Evolutionary conservation across 2,113 vertebrate species (phyloP).

Genomic region (Lepus timidus): DNA sequence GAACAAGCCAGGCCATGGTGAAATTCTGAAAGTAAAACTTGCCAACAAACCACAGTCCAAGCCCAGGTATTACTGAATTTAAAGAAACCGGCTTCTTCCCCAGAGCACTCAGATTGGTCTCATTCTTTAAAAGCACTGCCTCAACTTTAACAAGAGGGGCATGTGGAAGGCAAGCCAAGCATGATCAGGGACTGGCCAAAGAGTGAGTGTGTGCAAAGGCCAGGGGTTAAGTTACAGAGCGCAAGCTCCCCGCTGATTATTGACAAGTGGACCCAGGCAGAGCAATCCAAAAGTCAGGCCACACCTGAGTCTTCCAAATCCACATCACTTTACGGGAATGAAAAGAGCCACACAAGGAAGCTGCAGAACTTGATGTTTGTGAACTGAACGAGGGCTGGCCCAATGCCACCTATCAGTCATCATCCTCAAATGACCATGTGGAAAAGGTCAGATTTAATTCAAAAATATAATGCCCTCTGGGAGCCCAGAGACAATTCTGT

Average conservation of each 20-base stretch:
- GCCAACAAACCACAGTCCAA: conserved; percentile 14
- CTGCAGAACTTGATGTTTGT: conserved; percentile 50
- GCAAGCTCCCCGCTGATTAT: conserved; percentile 16
- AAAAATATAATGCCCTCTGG: conserved; percentile 42
- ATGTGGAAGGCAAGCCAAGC: conserved; percentile 22
- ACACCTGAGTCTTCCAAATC: conserved; percentile 52
- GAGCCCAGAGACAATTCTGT: conserved; percentile 59
- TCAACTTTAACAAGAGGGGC: conserved; percentile 71
- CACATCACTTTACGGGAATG: conserved; percentile 60
- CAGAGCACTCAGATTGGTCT: conserved; percentile 15
- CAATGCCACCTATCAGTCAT: conserved; percentile 44
- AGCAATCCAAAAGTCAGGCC: conserved; percentile 67
- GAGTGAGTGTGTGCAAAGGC: conserved; percentile 30
- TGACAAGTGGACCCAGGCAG: conserved; percentile 71
- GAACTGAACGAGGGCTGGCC: conserved; percentile 46
- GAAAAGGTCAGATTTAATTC: conserved; percentile 81
- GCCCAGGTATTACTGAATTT: neutral
- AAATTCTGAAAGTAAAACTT: conserved; percentile 48
- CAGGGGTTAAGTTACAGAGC: conserved; percentile 67
- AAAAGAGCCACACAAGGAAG: conserved; percentile 71
- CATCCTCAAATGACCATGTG: conserved; percentile 76
- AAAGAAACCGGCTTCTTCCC: neutral
- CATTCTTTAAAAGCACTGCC: conserved; percentile 78
- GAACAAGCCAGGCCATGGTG: neutral
- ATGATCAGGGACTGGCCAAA: conserved; percentile 47